Base-by-base conservation (phyloP, 2,888 invertebrate genomes). In the Cremastinae sp. region DNA sequence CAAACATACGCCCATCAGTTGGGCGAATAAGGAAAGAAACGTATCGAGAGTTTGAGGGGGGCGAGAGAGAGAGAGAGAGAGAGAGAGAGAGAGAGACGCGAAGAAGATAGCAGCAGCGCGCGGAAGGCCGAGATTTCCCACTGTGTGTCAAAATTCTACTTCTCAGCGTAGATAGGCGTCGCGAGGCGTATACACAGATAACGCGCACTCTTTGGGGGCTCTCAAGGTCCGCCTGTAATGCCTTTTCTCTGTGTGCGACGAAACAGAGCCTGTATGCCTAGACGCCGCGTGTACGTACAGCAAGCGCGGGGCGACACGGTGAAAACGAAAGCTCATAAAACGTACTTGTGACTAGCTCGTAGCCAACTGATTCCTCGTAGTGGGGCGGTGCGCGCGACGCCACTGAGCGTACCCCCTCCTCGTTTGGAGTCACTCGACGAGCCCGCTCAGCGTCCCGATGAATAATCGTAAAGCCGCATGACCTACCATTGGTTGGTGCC, bases 311-410 rank as follows among this genome's bases (percentile, higher is more conserved):
- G 45, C 10, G 43, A 18, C 62, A 28, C 58, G 70, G 62, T 41
- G 12, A 39, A 69, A 73, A 61, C 64, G 61, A n/a, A 47, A 55
- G 66, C 76, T 76, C 75, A 72, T 75, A 75, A 75, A 73, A 69
- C 76, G 73, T 69, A 56, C 68, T 41, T 64, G 68, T 62, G 72
- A 73, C 64, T 69, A 69, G 73, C 68, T 73, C 73, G 69, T 39
- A 76, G 69, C 68, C 62, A 76, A 76, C 76, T 76, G 73, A 73
- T 69, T 66, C 68, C 7, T 43, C 41, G 47, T 66, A 70, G 74
- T 70, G 74, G 77, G 79, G 75, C 75, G 77, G 73, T 75, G 73
- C 79, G 73, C 75, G 73, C 62, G 73, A 74, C 73, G 79, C 80
- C 78, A 78, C 74, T 79, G 80, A 71, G 73, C 68, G 71, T 45